These are phyloP conservation scores for Saguinus midas DNA, from an alignment of 2,113 vertebrate species.

Conservation along the genomic window DNA sequence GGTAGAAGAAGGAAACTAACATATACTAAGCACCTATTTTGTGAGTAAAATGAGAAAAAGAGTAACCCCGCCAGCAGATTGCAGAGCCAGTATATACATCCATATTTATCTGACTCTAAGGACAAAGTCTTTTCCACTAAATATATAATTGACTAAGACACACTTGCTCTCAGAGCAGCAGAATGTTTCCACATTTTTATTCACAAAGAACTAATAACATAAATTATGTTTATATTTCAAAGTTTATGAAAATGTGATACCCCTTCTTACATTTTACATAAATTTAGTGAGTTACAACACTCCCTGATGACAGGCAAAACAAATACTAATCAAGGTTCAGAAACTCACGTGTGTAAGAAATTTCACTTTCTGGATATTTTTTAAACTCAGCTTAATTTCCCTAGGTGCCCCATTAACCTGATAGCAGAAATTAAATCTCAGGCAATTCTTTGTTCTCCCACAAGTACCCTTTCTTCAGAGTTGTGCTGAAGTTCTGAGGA, in stretches of 20 bases:
- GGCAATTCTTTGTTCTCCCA: not conserved
- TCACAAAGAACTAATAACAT: not conserved
- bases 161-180: not conserved
- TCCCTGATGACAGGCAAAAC: not conserved
- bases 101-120: not conserved
- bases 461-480: not conserved
- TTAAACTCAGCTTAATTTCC: slow-evolving; percentile 47
- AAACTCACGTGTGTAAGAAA: not conserved
- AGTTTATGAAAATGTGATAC: not conserved
- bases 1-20: not conserved
- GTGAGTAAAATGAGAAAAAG: not conserved
- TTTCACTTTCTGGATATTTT: slow-evolving; percentile 31
- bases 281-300: not conserved
- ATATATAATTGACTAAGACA: not conserved
- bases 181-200: not conserved
- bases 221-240: not conserved
- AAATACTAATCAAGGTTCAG: not conserved
- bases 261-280: not conserved
- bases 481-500: not conserved
- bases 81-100: not conserved
- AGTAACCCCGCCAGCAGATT: not conserved
- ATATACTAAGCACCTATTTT: not conserved
- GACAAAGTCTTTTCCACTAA: not conserved
- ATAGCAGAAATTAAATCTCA: slow-evolving; percentile 10
- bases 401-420: slow-evolving; percentile 12